Conservation (phyloP, 1,140 invertebrate genomes). For the Drosophila navojoa region DNA sequence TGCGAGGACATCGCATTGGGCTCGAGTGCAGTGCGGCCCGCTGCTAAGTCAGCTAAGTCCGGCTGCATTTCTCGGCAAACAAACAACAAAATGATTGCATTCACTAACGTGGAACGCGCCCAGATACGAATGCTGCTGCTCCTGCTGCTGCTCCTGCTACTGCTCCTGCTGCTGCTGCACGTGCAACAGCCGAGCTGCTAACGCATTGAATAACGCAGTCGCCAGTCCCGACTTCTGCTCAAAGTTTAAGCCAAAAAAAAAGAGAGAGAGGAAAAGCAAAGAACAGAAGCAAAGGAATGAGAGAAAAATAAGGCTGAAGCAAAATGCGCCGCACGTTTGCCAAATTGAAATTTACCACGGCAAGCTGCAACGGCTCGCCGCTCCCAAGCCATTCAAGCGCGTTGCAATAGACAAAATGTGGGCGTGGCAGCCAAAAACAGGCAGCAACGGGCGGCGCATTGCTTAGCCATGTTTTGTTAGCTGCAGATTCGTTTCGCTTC, state of each 20-base stretch:
- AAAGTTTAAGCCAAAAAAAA: conserved; percentile 22
- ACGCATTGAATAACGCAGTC: conserved; percentile 25
- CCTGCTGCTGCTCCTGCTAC: too few species aligned
- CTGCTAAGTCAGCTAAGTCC: conserved; percentile 1
- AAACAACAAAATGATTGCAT: conserved; percentile 32
- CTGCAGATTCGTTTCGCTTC: conserved; percentile 31
- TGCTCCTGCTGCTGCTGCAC: conserved; percentile 5
- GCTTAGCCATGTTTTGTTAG: conserved; percentile 20
- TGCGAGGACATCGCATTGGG: background rate
- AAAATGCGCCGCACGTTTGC: conserved; percentile 56
- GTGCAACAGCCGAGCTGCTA: conserved; percentile 28
- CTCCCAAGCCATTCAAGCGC: conserved; percentile 38
- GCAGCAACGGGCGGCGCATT: background rate
- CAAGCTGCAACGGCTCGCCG: conserved; percentile 33
- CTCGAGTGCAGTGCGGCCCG: background rate
- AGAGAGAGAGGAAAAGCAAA: background rate
- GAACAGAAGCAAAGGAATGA: background rate
- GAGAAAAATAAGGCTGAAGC: conserved; percentile 1
- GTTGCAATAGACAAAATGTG: conserved; percentile 22
- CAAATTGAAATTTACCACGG: conserved; percentile 62
- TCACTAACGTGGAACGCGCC: background rate
- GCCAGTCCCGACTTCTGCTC: conserved; percentile 18
- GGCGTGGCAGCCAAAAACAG: conserved; percentile 5
- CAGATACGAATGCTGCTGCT: too few species aligned
- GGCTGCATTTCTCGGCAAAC: conserved; percentile 4